Evolutionary conservation across 2,888 invertebrate genomes (phyloP).

Genomic region (Drosophila anomelani): DNA sequence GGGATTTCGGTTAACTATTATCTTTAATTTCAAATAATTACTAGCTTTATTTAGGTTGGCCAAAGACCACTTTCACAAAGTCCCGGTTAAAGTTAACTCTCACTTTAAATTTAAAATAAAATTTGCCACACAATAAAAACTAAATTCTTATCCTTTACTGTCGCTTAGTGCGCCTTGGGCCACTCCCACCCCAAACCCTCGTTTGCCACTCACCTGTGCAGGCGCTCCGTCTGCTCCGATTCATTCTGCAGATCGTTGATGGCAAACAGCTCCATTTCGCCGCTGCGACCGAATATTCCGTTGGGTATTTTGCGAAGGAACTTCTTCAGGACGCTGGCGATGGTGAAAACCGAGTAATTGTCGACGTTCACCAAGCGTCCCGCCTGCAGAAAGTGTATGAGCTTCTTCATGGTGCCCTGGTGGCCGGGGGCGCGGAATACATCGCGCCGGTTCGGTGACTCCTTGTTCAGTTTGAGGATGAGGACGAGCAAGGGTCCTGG

Average conservation of each 20-base stretch:
- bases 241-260: slow-evolving; percentile 93
- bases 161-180: not conserved
- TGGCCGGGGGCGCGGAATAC: slow-evolving; percentile 98
- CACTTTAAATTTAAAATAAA: no score
- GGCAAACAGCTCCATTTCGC: slow-evolving; percentile 95
- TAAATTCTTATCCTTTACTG: not conserved
- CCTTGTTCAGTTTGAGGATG: slow-evolving; percentile 96
- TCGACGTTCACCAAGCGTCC: slow-evolving; percentile 96
- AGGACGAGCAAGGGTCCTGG: slow-evolving; percentile 96
- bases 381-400: slow-evolving; percentile 95
- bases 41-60: no score
- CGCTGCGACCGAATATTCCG: slow-evolving; percentile 96
- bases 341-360: slow-evolving; percentile 98
- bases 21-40: no score
- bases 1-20: not conserved
- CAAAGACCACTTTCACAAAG: no score
- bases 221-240: slow-evolving; percentile 94
- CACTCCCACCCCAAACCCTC: slow-evolving; percentile 1
- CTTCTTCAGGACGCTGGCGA: slow-evolving; percentile 99
- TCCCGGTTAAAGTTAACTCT: no score
- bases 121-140: not conserved
- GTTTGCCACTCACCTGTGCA: slow-evolving; percentile 90
- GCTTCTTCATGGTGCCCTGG: slow-evolving; percentile 96
- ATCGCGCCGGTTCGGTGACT: slow-evolving; percentile 96
- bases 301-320: slow-evolving; percentile 98